Evolutionary conservation across 2,888 invertebrate genomes (phyloP).

Genomic region (Eugnorisma glareosa): DNA sequence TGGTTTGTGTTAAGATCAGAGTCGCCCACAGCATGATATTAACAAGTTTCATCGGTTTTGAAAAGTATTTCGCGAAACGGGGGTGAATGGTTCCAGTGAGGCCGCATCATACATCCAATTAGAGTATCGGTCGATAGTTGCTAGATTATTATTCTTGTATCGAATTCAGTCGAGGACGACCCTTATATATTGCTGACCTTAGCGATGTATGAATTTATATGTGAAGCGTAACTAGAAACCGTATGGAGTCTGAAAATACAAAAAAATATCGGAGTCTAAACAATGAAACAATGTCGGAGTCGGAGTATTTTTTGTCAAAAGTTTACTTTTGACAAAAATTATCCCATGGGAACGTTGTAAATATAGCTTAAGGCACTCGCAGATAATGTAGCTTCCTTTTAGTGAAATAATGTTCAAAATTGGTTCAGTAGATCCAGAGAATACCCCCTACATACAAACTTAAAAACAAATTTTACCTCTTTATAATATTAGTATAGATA

Average conservation of each 20-base stretch:
- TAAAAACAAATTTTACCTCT: too few species aligned
- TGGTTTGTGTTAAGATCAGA: neutral
- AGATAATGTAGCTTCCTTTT: too few species aligned
- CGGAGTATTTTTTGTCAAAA: too few species aligned
- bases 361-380: too few species aligned
- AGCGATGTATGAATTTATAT: neutral
- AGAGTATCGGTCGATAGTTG: conserved; percentile 36
- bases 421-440: too few species aligned
- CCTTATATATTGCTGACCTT: conserved; percentile 1
- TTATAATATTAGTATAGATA: too few species aligned
- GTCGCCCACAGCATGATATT: neutral
- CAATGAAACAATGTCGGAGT: neutral
- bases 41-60: neutral
- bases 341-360: too few species aligned
- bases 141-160: conserved; percentile 18
- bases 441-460: too few species aligned
- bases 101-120: conserved; percentile 28
- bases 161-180: conserved; percentile 5
- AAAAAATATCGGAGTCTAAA: neutral
- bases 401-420: too few species aligned
- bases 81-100: neutral
- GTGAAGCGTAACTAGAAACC: neutral
- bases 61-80: conserved; percentile 9
- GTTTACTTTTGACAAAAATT: too few species aligned
- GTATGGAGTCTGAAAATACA: neutral